Base-by-base conservation (phyloP, 2,797 vertebrate genomes). In the Gymnodraco acuticeps region DNA sequence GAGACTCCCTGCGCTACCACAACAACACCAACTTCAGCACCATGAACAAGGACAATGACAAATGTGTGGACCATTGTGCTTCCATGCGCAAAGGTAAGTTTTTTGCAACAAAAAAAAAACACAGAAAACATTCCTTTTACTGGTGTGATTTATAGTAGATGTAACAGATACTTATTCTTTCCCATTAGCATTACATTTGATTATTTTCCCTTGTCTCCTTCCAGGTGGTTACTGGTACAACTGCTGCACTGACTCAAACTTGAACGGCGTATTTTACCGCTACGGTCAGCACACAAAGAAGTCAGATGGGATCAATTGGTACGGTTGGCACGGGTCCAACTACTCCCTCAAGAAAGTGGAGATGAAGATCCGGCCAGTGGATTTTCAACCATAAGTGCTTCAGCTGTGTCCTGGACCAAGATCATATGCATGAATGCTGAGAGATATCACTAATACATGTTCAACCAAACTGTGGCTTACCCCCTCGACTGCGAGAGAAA, bases 11-110 rank as follows among this genome's bases (percentile, higher is more conserved):
- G 58, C 86, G 95, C 66, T 99, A 99, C 85, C 98, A 99, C 91
- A 99, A 99, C 94, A 99, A 98, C 94, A 99, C 98, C 0, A 97
- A 97, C 94, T 99, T 99, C 95, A 99, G 98, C 94, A 98, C 98
- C 16, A 96, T 95, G 77, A 94, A 97, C 95, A 99, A 97, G 90
- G 98, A 99, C 94, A 99, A 99, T 0, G 98, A 99, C 95, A 99
- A 99, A 89, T 99, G 98, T 0, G 91, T 99, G 77, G 98, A 99
- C 4, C 92, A 99, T 89, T 99, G 98, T 0, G 97, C 97, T 0
- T 74, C 93, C 63, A 93, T 98, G 64, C 97, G 98, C 31, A 97
- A 97, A 97, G 98, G 98, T 99, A 80, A 86, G 50, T 9, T 4
- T 87, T 84, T 38, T 38, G 33, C 1, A 52, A n/a, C n/a, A n/a